Evolutionary conservation across 2,888 invertebrate genomes (phyloP).

Genomic region (Tyria jacobaeae): DNA sequence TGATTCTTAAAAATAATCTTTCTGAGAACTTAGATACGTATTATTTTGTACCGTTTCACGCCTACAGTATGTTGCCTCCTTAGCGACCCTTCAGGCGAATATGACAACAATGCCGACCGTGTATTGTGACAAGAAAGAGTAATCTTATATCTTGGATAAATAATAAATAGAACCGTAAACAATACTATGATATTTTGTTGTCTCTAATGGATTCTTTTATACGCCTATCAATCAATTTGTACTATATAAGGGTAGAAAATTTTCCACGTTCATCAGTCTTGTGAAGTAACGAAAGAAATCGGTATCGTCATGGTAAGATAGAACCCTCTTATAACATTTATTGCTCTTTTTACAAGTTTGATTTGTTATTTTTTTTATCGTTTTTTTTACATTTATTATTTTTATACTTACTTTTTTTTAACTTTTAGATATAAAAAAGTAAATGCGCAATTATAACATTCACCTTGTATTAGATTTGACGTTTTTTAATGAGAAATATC

Average conservation of each 20-base stretch:
- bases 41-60: background rate
- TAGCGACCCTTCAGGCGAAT: conserved; percentile 1
- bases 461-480: background rate
- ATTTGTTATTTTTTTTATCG: background rate
- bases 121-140: conserved; percentile 41
- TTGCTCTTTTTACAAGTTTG: background rate
- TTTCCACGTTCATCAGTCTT: conserved; percentile 50
- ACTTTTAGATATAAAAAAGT: background rate
- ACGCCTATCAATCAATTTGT: conserved; percentile 65
- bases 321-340: background rate
- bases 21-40: background rate
- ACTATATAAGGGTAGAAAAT: conserved; percentile 68
- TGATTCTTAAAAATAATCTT: background rate
- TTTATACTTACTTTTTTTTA: no score
- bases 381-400: no score
- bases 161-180: conserved; percentile 42
- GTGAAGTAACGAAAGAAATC: conserved; percentile 41
- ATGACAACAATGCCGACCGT: background rate
- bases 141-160: conserved; percentile 38
- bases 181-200: conserved; percentile 47
- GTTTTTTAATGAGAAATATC: no score
- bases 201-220: conserved; percentile 74
- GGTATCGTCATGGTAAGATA: conserved; percentile 66
- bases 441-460: background rate
- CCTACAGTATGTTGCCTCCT: background rate